Base-by-base conservation (phyloP, 2,113 vertebrate species). In the Poecilia latipinna region DNA sequence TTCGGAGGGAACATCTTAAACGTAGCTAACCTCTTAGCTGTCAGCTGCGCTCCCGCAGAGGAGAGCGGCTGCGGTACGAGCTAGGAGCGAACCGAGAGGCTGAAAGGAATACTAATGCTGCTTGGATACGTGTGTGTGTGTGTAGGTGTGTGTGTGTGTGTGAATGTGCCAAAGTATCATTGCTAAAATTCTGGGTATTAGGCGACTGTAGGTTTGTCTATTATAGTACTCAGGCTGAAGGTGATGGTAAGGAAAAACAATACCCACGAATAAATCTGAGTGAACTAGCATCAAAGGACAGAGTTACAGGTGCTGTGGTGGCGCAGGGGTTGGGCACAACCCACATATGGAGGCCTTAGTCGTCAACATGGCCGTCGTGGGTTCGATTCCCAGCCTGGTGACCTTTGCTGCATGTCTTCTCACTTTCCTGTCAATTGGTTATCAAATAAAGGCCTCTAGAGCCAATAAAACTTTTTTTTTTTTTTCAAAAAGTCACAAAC, bases 21-120 rank as follows among this genome's bases (percentile, higher is more conserved):
- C 78, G 65, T 68, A 77, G 66, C 75, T 65, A 79, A 79, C 75
- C 82, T 72, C 70, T 28, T 28, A 32, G 80, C 76, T 88, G 78
- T 88, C 86, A 85, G 63, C 37, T 72, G 80, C 54, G 19, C 78
- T 82, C 68, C 79, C 33, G 28, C 57, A 48, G 78, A 84, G 79
- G 71, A 72, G 71, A 84, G 79, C 77, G 74, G 74, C 87, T 78
- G 71, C 66, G 81, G 62, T 77, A 31, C 66, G 44, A 82, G 75
- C 82, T 61, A 70, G 11, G 60, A 57, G 68, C n/a, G 37, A 68
- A 54, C 26, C 1, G 65, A 51, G 61, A 85, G 35, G 69, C 62
- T 74, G 61, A 15, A 74, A 74, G 35, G 74, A 82, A 88, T 76
- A 85, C 67, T 24, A 71, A 70, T 65, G 61, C 62, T 71, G 51